A percentile compares a stretch with the other conserved stretches of the same genome.
phyloP scores from a whole-genome alignment of 2,888 invertebrate species.

The Cephus spinipes region DNA sequence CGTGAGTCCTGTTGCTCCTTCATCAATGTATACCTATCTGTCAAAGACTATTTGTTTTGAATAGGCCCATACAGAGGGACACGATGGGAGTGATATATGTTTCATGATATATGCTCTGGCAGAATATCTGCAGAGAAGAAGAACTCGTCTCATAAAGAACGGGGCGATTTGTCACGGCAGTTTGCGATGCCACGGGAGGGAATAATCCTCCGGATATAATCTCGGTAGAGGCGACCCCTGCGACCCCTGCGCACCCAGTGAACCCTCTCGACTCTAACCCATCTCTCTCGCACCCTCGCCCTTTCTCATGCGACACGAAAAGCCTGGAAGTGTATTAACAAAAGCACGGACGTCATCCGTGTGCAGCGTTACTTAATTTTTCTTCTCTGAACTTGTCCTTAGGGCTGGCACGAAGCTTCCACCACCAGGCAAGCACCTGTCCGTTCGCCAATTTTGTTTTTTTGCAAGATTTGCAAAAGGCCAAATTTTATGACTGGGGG shows the following conservation, averaged over 20 bases:
- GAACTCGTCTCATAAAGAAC: conserved; percentile 62
- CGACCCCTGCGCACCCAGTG: conserved; percentile 22
- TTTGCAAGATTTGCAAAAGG: neutral
- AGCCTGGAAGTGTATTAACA: neutral
- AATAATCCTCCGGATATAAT: conserved; percentile 61
- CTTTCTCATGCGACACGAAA: neutral
- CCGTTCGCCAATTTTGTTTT: neutral
- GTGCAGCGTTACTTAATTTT: neutral
- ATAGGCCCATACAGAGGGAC: conserved; percentile 42
- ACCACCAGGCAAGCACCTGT: neutral
- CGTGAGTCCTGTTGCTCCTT: neutral
- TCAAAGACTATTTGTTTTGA: conserved; percentile 44
- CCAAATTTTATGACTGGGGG: neutral
- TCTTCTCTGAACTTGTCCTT: neutral
- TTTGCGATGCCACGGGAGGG: conserved; percentile 60
- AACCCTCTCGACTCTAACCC: neutral
- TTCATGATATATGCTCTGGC: conserved; percentile 12
- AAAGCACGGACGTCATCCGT: neutral
- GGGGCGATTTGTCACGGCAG: conserved; percentile 63
- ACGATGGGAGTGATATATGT: conserved; percentile 53
- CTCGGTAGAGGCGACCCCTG: conserved; percentile 38
- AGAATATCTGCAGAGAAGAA: conserved; percentile 40
- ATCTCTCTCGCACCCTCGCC: neutral
- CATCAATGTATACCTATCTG: neutral
- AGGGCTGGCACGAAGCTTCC: neutral